phyloP scores from a whole-genome alignment of 2,888 invertebrate genomes.

The Eumacrocentrus americanus region DNA sequence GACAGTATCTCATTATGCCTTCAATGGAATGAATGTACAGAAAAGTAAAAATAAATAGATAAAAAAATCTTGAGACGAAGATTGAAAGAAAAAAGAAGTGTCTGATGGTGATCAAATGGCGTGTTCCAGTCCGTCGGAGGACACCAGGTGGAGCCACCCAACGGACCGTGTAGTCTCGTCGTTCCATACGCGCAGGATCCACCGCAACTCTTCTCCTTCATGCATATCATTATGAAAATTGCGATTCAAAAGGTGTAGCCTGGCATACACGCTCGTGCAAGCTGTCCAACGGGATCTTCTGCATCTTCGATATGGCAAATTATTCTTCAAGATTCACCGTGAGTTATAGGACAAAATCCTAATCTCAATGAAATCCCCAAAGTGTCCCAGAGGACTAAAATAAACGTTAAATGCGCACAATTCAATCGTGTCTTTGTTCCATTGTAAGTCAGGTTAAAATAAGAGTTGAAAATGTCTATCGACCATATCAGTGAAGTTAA shows the following conservation, averaged over 20 bases:
- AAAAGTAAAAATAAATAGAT: background rate
- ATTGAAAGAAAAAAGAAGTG: background rate
- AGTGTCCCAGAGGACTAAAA: no score
- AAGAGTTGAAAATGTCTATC: constrained; percentile 5
- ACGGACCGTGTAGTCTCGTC: constrained; percentile 33
- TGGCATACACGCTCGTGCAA: constrained; percentile 24
- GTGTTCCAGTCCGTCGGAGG: constrained; percentile 33
- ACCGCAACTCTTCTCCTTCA: constrained; percentile 22
- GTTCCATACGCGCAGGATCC: background rate
- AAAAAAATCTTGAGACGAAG: background rate
- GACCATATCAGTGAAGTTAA: background rate
- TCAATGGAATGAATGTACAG: background rate
- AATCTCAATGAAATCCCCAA: no score
- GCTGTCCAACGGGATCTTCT: constrained; percentile 14
- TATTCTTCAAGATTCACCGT: background rate
- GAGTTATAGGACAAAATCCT: no score
- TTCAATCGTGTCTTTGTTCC: no score
- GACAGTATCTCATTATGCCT: constrained; percentile 2
- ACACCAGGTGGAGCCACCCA: constrained; percentile 48
- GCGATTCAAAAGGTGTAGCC: constrained; percentile 44
- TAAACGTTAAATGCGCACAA: no score
- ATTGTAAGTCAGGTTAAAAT: background rate
- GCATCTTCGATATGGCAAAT: background rate
- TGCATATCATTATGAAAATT: constrained; percentile 53
- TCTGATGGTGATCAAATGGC: constrained; percentile 29